These are phyloP conservation scores for Valencia hispanica DNA, from an alignment of 2,797 vertebrate genomes.

Conservation along the genomic window DNA sequence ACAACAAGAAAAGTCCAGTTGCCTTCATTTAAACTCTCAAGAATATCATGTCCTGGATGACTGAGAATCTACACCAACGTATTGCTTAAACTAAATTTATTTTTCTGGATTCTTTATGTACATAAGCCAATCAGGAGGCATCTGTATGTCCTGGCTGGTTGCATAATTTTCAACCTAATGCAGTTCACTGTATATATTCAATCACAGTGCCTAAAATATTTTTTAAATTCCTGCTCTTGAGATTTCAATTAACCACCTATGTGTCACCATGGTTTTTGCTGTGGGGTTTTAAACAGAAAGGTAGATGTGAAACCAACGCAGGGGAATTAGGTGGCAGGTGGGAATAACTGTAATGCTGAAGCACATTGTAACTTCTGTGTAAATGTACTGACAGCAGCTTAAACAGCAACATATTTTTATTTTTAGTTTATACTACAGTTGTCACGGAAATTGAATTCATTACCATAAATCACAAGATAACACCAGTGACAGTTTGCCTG, in stretches of 20 bases:
- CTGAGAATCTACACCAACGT: too few relatives aligned
- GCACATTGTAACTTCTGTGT: not conserved
- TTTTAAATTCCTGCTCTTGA: conserved; percentile 37
- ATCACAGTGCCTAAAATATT: conserved; percentile 7
- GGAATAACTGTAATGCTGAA: not conserved
- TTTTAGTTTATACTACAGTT: not conserved
- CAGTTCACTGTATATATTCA: not conserved
- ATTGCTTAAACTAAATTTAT: not conserved
- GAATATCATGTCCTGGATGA: too few relatives aligned
- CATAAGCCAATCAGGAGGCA: not conserved
- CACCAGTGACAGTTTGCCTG: not conserved
- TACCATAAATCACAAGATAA: not conserved
- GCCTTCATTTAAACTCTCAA: too few relatives aligned
- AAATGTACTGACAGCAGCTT: not conserved
- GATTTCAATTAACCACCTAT: conserved; percentile 31
- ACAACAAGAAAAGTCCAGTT: too few relatives aligned
- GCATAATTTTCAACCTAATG: not conserved
- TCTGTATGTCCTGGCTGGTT: not conserved
- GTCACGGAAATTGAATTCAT: not conserved
- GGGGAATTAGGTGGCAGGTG: not conserved
- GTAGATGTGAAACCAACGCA: conserved; percentile 1
- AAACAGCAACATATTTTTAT: not conserved
- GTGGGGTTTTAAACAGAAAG: conserved; percentile 11
- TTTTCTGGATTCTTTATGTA: not conserved
- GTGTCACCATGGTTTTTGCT: conserved; percentile 13